Evolutionary conservation across 2,113 vertebrate species (phyloP), one percentile per base, ranked within the genome.

Genomic region (Pheucticus melanocephalus): DNA sequence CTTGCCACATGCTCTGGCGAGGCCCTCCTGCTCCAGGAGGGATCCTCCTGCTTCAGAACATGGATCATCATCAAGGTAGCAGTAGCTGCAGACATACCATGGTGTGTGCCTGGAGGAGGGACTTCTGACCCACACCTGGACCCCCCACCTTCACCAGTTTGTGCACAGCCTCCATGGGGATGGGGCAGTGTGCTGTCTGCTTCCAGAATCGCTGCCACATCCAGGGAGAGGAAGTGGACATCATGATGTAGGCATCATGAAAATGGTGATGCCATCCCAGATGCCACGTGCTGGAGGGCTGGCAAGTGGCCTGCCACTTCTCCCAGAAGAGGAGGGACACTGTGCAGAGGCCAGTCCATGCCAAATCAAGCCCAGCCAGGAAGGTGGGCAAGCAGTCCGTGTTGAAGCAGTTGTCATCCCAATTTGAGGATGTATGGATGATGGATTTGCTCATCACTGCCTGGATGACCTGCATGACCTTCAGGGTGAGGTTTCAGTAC

Each of bases 401-500:
- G 28, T 66, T 86, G n/a, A 97, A 94, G 77, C 76, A 97, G 61
- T 91, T 56, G 28, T 56, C 40, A 39, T 47, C 8, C 30, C 15
- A 20, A 5, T 15, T 8, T 44, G 30, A 93, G 59, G 28, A 73
- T 25, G 18, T 61, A 70, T 5, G 5, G 5, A 11, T 78, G 78
- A 23, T 2, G 22, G 33, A 65, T 50, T 14, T 54, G 61, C 53
- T 54, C 53, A 21, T 54, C 31, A 21, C 12, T 79, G 19, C 12
- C 93, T 33, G 1, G n/a, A 45, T 17, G 66, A 48, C 8, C 0
- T 86, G 80, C 65, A 56, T 64, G 12, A 94, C 70, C 27, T 95
- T 95, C 56, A 94, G 56, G 24, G 53, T 97, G n/a, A 97, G 33
- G 39, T 82, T 96, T 35, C 91, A 75, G 61, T 53, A 88, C 9